Percentiles rank a stretch among this genome's conserved stretches.
Evolutionary conservation across 2,797 vertebrate species (phyloP).

Genomic region (Liparis tanakae): DNA sequence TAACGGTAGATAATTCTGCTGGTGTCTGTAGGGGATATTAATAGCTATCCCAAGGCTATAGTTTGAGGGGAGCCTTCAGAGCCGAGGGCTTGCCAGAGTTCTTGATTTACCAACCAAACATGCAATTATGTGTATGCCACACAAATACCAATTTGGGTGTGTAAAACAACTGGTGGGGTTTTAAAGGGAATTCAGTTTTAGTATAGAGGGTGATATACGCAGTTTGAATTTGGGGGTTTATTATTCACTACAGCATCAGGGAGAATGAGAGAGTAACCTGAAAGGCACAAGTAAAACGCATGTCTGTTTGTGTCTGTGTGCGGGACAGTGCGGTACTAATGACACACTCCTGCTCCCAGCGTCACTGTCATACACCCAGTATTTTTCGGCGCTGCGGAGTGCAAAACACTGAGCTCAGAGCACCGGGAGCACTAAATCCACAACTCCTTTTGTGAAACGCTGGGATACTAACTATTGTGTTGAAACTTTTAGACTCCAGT

Average conservation of each 20-base stretch:
- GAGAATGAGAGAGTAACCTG: slow-evolving; percentile 57
- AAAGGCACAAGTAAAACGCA: slow-evolving; percentile 29
- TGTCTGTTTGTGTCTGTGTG: slow-evolving; percentile 41
- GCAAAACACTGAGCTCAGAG: slow-evolving; percentile 62
- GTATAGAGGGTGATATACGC: slow-evolving; percentile 55
- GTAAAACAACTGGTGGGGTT: slow-evolving; percentile 81
- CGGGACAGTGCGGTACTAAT: slow-evolving; percentile 67
- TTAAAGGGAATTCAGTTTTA: slow-evolving; percentile 70
- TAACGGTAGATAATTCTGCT: slow-evolving; percentile 66
- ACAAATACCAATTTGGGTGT: slow-evolving; percentile 87
- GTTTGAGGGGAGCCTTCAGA: slow-evolving; percentile 83
- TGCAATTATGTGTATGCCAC: slow-evolving; percentile 83
- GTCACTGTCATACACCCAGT: slow-evolving; percentile 62
- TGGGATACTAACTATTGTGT: slow-evolving; percentile 15
- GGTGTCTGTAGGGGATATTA: slow-evolving; percentile 83
- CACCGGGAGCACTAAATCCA: slow-evolving; percentile 38
- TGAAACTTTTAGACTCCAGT: slow-evolving; percentile 36
- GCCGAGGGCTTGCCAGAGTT: slow-evolving; percentile 77
- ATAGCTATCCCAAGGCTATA: slow-evolving; percentile 83
- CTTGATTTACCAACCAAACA: slow-evolving; percentile 84
- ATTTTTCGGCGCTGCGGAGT: slow-evolving; percentile 58
- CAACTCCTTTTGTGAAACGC: slow-evolving; percentile 21
- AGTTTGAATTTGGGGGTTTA: slow-evolving; percentile 52
- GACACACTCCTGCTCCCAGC: slow-evolving; percentile 56
- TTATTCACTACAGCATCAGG: slow-evolving; percentile 59